Base-by-base conservation (phyloP, 2,888 invertebrate genomes). In the Drosophila robusta region DNA sequence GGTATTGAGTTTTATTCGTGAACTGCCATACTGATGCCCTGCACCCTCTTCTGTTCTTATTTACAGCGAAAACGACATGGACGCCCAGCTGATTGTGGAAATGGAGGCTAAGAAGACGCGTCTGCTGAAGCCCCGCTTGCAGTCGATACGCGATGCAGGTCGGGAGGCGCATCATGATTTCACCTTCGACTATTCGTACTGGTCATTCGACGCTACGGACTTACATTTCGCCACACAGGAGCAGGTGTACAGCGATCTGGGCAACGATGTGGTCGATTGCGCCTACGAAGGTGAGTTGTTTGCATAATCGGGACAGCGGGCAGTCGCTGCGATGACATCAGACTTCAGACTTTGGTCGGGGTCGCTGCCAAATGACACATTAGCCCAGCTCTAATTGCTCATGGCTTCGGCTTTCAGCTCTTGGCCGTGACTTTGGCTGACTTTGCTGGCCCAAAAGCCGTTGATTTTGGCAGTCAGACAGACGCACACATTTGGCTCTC, bases 141-240 rank as follows among this genome's bases (percentile, higher is more conserved):
- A 91, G 79, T 90, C 90, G 55, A 87, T 90, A 66, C 90, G 92
- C 73, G 92, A 92, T 70, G 87, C 87, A 16, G 89, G 89, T 1
- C 90, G 92, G 39, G 95, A 95, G 88, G 94, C 95, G 90, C 95
- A 94, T 92, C 96, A 97, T 92, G 97, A 97, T 92, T 97, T 97
- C 91, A 97, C 97, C 62, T 97, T 97, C 92, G 97, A 97, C 93
- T 95, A 96, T 92, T 97, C 97, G 0, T 97, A 97, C 91, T 97
- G 97, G 97, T 97, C 97, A 54, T 96, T 93, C 91, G 95, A 96
- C 90, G 91, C 93, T 42, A 93, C 93, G 16, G 96, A 96, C 89
- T 92, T 92, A 12, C 94, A 96, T 91, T 97, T 95, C 92, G 95
- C 96, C 38, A 95, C 96, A 9, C 97, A 97, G 92, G 96, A 97